Evolutionary conservation across 2,113 vertebrate species (phyloP).

Genomic region (Dipodomys merriami): DNA sequence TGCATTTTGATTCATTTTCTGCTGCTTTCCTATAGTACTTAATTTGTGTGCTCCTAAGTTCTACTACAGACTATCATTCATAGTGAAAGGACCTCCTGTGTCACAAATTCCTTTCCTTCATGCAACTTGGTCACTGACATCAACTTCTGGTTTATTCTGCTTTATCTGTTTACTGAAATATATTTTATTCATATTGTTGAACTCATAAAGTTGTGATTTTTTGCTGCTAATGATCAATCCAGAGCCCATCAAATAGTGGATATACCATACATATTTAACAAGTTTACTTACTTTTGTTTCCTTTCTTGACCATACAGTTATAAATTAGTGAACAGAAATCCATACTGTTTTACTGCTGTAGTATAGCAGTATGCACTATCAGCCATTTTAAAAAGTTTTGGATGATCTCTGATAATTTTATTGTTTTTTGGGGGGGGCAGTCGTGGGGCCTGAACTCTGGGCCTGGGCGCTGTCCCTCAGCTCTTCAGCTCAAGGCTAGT

Average conservation of each 20-base stretch:
- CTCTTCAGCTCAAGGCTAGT: too few relatives aligned
- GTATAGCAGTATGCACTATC: background rate
- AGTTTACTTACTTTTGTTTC: background rate
- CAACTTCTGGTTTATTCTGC: background rate
- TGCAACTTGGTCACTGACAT: background rate
- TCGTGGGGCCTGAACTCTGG: too few relatives aligned
- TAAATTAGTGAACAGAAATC: background rate
- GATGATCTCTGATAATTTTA: background rate
- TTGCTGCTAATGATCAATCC: background rate
- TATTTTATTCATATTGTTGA: background rate
- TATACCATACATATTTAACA: background rate
- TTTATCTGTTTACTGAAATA: background rate
- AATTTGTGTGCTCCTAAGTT: background rate
- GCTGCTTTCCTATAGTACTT: background rate
- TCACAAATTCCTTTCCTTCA: background rate
- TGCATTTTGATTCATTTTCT: background rate
- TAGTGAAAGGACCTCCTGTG: background rate
- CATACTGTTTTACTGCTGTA: background rate
- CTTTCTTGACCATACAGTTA: constrained; percentile 17
- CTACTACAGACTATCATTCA: background rate
- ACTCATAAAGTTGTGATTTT: background rate
- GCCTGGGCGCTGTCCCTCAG: too few relatives aligned
- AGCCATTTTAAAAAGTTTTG: background rate
- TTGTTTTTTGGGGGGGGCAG: too few relatives aligned
- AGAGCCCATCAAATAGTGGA: background rate